Conservation (phyloP, 92 coral and sea anemone genomes). For the Phymanthus crucifer region DNA sequence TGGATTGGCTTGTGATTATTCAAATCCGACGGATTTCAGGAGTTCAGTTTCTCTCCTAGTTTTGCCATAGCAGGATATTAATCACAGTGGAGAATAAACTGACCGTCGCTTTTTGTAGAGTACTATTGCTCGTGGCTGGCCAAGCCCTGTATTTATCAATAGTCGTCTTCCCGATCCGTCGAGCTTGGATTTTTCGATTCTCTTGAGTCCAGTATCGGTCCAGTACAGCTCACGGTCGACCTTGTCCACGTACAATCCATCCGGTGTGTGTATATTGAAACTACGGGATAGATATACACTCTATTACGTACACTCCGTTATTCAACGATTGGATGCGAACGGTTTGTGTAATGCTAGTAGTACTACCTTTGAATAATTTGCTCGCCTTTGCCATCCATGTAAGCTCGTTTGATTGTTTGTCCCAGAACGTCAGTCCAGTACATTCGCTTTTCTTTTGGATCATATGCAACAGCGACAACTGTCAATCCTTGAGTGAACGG, state of each 20-base stretch:
- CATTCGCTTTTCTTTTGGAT: slow-evolving; percentile 73
- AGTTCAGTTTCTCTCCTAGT: background rate
- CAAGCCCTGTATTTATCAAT: slow-evolving; percentile 49
- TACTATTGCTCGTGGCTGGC: slow-evolving; percentile 85
- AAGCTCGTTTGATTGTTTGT: slow-evolving; percentile 71
- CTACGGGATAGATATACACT: no score
- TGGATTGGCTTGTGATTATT: no score
- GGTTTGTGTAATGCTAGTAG: background rate
- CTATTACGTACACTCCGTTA: no score
- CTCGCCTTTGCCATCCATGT: slow-evolving; percentile 66
- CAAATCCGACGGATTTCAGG: no score
- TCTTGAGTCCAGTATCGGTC: slow-evolving; percentile 57
- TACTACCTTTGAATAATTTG: slow-evolving; percentile 58
- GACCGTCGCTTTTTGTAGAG: slow-evolving; percentile 72
- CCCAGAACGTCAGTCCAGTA: slow-evolving; percentile 80
- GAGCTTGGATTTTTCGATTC: slow-evolving; percentile 51
- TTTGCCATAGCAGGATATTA: background rate
- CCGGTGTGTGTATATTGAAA: slow-evolving; percentile 36
- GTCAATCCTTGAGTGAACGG: slow-evolving; percentile 66
- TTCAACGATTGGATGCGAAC: no score
- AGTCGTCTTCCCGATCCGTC: slow-evolving; percentile 56
- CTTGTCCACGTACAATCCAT: slow-evolving; percentile 68
- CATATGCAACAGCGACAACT: slow-evolving; percentile 74
- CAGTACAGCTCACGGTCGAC: slow-evolving; percentile 64
- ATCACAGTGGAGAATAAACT: background rate